These are phyloP conservation scores for Chelonus insularis DNA, from an alignment of 1,140 invertebrate genomes.

Conservation along the genomic window DNA sequence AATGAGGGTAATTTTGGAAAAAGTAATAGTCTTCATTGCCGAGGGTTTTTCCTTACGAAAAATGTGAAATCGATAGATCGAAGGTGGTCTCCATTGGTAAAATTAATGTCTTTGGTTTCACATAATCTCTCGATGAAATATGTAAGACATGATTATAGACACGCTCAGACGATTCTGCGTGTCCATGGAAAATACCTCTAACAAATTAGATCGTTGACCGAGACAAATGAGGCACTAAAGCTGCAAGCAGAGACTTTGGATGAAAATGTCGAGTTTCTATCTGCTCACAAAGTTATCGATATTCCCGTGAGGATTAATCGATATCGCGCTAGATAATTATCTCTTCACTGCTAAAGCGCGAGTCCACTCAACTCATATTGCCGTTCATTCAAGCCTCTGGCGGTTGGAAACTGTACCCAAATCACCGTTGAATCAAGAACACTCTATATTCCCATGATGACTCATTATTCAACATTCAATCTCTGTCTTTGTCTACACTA, in stretches of 20 bases:
- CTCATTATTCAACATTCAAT: neutral
- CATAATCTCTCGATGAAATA: neutral
- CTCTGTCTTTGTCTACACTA: neutral
- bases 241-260: neutral
- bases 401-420: neutral
- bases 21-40: too few species aligned
- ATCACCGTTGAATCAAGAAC: neutral
- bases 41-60: neutral
- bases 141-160: slow-evolving; percentile 9
- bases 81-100: too few species aligned
- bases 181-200: slow-evolving; percentile 29
- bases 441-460: neutral
- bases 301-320: slow-evolving; percentile 18
- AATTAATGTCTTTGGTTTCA: neutral
- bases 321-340: slow-evolving; percentile 20
- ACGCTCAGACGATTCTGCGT: slow-evolving; percentile 10
- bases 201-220: slow-evolving; percentile 28
- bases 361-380: slow-evolving; percentile 4
- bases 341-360: slow-evolving; percentile 4
- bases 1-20: too few species aligned
- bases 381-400: slow-evolving; percentile 5
- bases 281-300: slow-evolving; percentile 4
- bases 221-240: slow-evolving; percentile 19
- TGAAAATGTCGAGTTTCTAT: neutral
- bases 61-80: too few species aligned